Evolutionary conservation across 1,140 invertebrate species (phyloP).

Genomic region (Euwallacea similis): DNA sequence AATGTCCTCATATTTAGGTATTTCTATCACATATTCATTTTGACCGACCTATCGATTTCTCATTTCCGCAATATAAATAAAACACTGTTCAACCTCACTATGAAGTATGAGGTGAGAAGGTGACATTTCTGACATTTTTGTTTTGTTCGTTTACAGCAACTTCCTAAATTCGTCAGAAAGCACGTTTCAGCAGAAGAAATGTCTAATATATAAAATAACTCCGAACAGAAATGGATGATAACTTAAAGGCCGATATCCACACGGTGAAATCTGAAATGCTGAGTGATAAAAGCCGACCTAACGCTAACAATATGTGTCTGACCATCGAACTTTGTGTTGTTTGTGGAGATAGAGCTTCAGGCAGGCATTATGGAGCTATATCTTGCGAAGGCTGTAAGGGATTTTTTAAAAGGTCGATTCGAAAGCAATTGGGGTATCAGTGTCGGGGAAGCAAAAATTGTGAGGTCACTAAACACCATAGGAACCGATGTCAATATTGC

Average conservation of each 20-base stretch:
- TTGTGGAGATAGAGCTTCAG: conserved; percentile 91
- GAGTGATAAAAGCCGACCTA: conserved; percentile 47
- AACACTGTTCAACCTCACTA: too few species aligned
- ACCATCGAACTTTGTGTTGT: conserved; percentile 86
- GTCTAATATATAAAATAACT: too few species aligned
- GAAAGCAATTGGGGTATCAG: conserved; percentile 94
- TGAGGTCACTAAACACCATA: conserved; percentile 95
- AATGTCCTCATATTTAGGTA: too few species aligned
- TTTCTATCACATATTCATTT: too few species aligned
- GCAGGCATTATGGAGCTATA: conserved; percentile 92
- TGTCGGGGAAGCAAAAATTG: conserved; percentile 94
- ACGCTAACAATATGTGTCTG: conserved; percentile 48
- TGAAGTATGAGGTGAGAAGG: too few species aligned
- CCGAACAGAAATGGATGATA: conserved; percentile 37
- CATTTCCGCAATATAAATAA: too few species aligned
- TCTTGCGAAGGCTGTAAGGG: conserved; percentile 93
- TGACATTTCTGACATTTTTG: too few species aligned
- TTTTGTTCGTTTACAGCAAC: too few species aligned
- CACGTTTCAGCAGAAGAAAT: too few species aligned
- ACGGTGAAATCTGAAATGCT: conserved; percentile 40
- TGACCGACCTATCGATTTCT: too few species aligned
- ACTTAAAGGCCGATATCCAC: conserved; percentile 38
- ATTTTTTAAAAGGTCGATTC: conserved; percentile 89
- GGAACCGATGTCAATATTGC: conserved; percentile 97
- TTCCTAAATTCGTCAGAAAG: too few species aligned